Conservation (phyloP, 2,113 vertebrate species). For the Microcebus ravelobensis region DNA sequence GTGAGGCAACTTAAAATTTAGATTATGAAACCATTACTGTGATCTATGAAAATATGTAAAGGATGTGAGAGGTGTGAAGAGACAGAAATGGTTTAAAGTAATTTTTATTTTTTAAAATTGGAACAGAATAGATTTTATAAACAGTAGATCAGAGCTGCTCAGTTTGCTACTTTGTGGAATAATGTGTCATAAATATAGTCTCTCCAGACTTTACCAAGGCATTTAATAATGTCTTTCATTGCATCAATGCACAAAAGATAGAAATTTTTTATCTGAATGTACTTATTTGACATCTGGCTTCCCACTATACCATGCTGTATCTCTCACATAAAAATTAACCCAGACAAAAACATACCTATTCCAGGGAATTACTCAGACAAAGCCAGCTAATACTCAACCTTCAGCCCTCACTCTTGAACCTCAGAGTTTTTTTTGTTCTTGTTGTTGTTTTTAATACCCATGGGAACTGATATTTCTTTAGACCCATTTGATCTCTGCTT, state of each 20-base stretch:
- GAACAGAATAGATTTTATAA: neutral
- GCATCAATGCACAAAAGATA: neutral
- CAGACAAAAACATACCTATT: neutral
- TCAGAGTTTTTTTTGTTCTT: neutral
- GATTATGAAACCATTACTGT: neutral
- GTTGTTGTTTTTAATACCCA: neutral
- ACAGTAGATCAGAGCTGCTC: neutral
- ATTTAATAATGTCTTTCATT: conserved; percentile 27
- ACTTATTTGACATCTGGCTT: neutral
- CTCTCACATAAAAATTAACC: neutral
- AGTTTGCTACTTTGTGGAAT: neutral
- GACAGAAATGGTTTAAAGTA: neutral
- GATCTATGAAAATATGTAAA: neutral
- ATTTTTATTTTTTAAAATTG: neutral
- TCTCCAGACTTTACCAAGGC: neutral
- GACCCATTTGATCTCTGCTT: neutral
- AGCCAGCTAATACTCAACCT: neutral
- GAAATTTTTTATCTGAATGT: neutral
- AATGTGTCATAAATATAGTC: neutral
- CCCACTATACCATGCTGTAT: neutral
- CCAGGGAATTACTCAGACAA: neutral
- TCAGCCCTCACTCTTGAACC: neutral
- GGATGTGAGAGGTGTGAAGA: neutral
- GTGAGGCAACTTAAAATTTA: neutral
- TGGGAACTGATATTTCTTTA: neutral